Conservation (phyloP, 92 coral and sea anemone species). For the Epizoanthus fatuus region DNA sequence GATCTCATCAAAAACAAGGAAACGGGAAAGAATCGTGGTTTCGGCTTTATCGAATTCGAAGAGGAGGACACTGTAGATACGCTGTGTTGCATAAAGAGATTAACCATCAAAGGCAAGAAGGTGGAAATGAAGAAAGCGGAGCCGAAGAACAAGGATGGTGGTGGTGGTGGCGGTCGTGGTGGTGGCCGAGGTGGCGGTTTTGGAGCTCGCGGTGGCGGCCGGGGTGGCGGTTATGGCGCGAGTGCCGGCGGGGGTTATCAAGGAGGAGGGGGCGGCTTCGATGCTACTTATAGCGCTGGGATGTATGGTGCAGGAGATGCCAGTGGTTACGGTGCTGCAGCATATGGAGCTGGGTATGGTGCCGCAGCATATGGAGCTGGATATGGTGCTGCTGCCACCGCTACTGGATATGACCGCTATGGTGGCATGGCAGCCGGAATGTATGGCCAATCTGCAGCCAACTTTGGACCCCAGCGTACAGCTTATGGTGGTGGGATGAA, state of each 20-base stretch:
- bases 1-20: slow-evolving; percentile 56
- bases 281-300: slow-evolving; percentile 15
- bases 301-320: slow-evolving; percentile 16
- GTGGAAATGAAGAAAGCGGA: slow-evolving; percentile 81
- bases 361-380: slow-evolving; percentile 14
- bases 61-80: slow-evolving; percentile 72
- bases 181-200: slow-evolving; percentile 54
- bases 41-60: slow-evolving; percentile 69
- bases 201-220: slow-evolving; percentile 38
- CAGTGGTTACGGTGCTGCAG: slow-evolving; percentile 1
- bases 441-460: slow-evolving; percentile 38
- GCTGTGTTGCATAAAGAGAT: slow-evolving; percentile 57
- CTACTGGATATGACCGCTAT: slow-evolving; percentile 5
- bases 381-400: background rate
- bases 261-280: slow-evolving; percentile 45
- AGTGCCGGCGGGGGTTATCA: slow-evolving; percentile 17
- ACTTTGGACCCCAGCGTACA: slow-evolving; percentile 27
- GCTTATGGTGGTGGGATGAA: slow-evolving; percentile 35
- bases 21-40: slow-evolving; percentile 62
- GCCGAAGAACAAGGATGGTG: slow-evolving; percentile 61
- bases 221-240: slow-evolving; percentile 41
- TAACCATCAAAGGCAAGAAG: slow-evolving; percentile 62
- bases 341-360: slow-evolving; percentile 36
- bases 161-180: slow-evolving; percentile 50
- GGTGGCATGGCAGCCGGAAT: slow-evolving; percentile 26